Percentiles rank a stretch among this genome's conserved stretches.
phyloP scores from a whole-genome alignment of 1,140 invertebrate species.

The Ceratina calcarata region DNA sequence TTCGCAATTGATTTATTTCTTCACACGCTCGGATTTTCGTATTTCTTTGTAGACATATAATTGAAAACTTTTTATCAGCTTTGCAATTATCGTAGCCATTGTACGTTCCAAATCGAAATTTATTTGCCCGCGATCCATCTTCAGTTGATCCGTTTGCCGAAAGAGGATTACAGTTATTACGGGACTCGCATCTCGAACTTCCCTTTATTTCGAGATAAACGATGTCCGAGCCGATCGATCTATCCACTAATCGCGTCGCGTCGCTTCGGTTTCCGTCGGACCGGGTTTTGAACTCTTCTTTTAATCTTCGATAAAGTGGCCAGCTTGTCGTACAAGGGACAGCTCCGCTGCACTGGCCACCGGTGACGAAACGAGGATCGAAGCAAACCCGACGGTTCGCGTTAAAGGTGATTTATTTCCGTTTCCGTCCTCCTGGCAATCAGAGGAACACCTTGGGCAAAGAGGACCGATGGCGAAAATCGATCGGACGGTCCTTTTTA shows the following conservation, averaged over 20 bases:
- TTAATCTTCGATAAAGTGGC: constrained; percentile 43
- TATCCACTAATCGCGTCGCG: neutral
- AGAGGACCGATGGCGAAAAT: neutral
- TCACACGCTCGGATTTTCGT: no score
- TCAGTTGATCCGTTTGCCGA: neutral
- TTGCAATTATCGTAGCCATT: no score
- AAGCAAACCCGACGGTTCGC: neutral
- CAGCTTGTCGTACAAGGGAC: constrained; percentile 23
- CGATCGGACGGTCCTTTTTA: constrained; percentile 10
- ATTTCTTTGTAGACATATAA: no score
- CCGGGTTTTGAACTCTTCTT: constrained; percentile 32
- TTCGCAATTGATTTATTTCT: no score
- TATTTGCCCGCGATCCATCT: neutral
- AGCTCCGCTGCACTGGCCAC: neutral
- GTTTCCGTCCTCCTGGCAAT: constrained; percentile 43
- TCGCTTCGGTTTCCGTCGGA: constrained; percentile 1
- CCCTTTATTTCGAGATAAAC: constrained; percentile 37
- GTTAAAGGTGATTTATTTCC: constrained; percentile 50
- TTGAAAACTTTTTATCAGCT: no score
- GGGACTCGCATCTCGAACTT: neutral
- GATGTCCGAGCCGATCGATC: constrained; percentile 39
- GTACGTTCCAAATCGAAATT: neutral
- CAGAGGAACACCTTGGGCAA: constrained; percentile 33
- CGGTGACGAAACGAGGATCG: constrained; percentile 18
- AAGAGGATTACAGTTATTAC: constrained; percentile 17